Evolutionary conservation across 2,113 vertebrate species (phyloP), one percentile per base, ranked within the genome.

Genomic region (Chloebia gouldiae): DNA sequence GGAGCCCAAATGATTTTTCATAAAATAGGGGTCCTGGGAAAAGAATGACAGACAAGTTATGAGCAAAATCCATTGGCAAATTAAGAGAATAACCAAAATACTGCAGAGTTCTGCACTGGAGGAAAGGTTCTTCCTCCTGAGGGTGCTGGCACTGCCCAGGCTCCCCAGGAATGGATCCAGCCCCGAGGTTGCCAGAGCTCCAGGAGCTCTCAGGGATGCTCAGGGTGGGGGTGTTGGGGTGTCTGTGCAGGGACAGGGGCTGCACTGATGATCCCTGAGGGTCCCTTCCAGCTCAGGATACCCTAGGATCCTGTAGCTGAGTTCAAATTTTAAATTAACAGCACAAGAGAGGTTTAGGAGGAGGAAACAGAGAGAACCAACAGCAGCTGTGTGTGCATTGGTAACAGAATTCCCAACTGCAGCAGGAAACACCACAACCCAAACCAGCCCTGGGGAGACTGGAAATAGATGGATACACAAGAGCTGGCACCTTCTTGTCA

Each of bases 1-100:
- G 4, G 99, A 99, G 23, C 99, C 99, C 97, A 99, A 96, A 87
- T 99, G 99, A 90, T 99, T 99, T 81, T 99, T 99, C 99, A 99
- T 99, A 95, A 99, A 99, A 78, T 99, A 99, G 0, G 99, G 99
- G 49, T 99, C 99, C 98, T 98, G 59, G 17, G 25, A 64, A 86
- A 68, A 91, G 35, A 95, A 33, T 24, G 4, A 39, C 49, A 18
- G 4, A 42, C 28, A 81, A 71, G 72, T 94, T 49, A 93, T 5
- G 30, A 23, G 25, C 7, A 49, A 86, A 80, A 78, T 14, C 23
- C 18, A 12, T 0, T 0, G 14, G 21, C 10, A 42, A 54, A 95
- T 14, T 24, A 61, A 31, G 6, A n/a, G 37, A 78, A 78, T 3
- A 64, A 78, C 7, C 35, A 59, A 73, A 91, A 83, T 3, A 13